Evolutionary conservation across 2,113 vertebrate species (phyloP).

Genomic region (Ivindomyrus marchei): DNA sequence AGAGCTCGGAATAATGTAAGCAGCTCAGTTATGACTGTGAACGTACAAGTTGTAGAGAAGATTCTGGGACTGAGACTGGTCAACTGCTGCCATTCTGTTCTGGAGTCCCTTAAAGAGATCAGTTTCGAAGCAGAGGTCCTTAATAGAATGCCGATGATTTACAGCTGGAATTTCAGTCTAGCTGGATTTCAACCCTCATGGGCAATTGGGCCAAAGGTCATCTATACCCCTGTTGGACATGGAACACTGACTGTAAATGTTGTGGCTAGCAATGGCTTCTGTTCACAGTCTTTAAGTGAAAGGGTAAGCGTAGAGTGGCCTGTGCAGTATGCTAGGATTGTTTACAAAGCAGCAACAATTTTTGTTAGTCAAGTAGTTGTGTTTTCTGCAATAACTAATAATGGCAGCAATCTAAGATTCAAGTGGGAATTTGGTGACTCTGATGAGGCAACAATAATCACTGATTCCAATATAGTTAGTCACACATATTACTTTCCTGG

Average conservation of each 20-base stretch:
- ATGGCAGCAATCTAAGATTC: slow-evolving; percentile 50
- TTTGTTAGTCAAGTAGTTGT: slow-evolving; percentile 46
- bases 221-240: slow-evolving; percentile 41
- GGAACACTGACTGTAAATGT: slow-evolving; percentile 53
- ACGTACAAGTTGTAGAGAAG: slow-evolving; percentile 46
- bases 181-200: slow-evolving; percentile 23
- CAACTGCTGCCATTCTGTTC: slow-evolving; percentile 38
- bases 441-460: slow-evolving; percentile 16
- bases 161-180: slow-evolving; percentile 57
- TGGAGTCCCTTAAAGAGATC: slow-evolving; percentile 47
- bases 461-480: slow-evolving; percentile 28
- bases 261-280: slow-evolving; percentile 50
- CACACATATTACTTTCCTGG: slow-evolving; percentile 49
- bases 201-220: slow-evolving; percentile 48
- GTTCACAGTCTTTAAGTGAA: slow-evolving; percentile 41
- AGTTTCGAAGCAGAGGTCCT: slow-evolving; percentile 44
- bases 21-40: slow-evolving; percentile 25
- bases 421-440: slow-evolving; percentile 61
- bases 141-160: slow-evolving; percentile 37
- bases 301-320: slow-evolving; percentile 46
- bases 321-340: slow-evolving; percentile 41
- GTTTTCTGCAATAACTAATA: slow-evolving; percentile 37
- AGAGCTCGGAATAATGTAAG: slow-evolving; percentile 57
- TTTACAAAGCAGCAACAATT: slow-evolving; percentile 35
- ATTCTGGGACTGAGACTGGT: slow-evolving; percentile 52